phyloP scores from a whole-genome alignment of 2,797 vertebrate genomes.

The Nyctibius grandis region DNA sequence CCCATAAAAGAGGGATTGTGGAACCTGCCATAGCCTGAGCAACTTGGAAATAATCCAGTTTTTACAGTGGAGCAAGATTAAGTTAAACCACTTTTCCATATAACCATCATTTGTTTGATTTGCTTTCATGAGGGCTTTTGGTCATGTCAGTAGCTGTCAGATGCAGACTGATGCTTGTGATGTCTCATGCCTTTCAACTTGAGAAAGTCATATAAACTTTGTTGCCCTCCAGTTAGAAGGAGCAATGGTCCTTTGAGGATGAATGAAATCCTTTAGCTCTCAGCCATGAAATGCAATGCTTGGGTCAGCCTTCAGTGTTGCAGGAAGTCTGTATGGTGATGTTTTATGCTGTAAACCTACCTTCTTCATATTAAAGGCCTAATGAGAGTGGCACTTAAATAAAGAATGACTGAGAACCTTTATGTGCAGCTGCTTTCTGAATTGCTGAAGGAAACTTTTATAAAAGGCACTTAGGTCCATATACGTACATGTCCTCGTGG shows the following conservation, averaged over 20 bases:
- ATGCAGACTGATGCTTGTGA: slow-evolving; percentile 34
- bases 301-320: slow-evolving; percentile 20
- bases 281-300: slow-evolving; percentile 47
- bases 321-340: slow-evolving; percentile 31
- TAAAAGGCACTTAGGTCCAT: neutral
- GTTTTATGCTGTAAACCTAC: slow-evolving; percentile 42
- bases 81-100: slow-evolving; percentile 51
- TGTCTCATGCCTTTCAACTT: neutral
- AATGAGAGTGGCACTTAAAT: slow-evolving; percentile 4
- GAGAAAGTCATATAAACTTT: slow-evolving; percentile 29
- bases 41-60: slow-evolving; percentile 2
- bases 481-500: neutral
- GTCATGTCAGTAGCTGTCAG: slow-evolving; percentile 51
- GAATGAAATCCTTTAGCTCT: slow-evolving; percentile 50
- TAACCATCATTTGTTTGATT: slow-evolving; percentile 50
- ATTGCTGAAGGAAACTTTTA: neutral
- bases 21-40: neutral
- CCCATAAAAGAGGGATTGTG: slow-evolving; percentile 40
- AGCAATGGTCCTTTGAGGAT: slow-evolving; percentile 12
- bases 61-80: slow-evolving; percentile 38
- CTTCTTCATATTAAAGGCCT: slow-evolving; percentile 28
- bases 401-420: slow-evolving; percentile 21
- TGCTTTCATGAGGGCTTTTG: slow-evolving; percentile 39
- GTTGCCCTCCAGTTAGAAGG: neutral
- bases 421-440: slow-evolving; percentile 1